Percentiles rank a stretch among this genome's conserved stretches.
phyloP scores from a whole-genome alignment of 1,140 invertebrate species.

The Asobara japonica region DNA sequence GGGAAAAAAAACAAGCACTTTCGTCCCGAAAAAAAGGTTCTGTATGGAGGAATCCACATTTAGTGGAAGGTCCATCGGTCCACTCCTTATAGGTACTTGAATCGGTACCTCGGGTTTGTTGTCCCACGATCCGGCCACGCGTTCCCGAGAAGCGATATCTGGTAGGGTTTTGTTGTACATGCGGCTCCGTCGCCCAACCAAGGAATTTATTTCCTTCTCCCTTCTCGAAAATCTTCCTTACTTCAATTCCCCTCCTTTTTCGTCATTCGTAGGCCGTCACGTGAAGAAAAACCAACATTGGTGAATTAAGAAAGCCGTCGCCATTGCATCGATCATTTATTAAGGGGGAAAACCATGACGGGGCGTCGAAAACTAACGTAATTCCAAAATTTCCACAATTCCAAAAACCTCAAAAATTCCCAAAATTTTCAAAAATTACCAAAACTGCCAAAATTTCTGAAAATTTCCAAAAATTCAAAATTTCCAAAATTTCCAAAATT shows the following conservation, averaged over 20 bases:
- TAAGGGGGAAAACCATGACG: no score
- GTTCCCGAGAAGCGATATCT: conserved; percentile 20
- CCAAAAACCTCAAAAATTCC: no score
- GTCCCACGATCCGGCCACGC: conserved; percentile 22
- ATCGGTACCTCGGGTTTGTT: not conserved
- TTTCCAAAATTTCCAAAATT: no score
- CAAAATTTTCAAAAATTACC: no score
- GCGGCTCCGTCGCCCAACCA: conserved; percentile 35
- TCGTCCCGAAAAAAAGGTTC: not conserved
- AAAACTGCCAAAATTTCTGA: no score
- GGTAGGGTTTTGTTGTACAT: conserved; percentile 43
- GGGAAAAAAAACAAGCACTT: not conserved
- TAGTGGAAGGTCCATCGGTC: not conserved
- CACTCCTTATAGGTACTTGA: conserved; percentile 16
- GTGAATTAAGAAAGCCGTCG: no score
- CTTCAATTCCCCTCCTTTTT: conserved; percentile 3
- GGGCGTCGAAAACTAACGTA: no score
- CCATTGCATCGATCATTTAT: no score
- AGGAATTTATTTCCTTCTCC: conserved; percentile 42
- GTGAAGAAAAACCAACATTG: no score
- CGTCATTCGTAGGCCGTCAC: not conserved
- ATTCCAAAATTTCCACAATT: no score
- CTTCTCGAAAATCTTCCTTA: conserved; percentile 25
- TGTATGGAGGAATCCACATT: not conserved
- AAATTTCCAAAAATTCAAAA: no score